phyloP scores from a whole-genome alignment of 2,888 invertebrate species.

The Cheilosia soror region DNA sequence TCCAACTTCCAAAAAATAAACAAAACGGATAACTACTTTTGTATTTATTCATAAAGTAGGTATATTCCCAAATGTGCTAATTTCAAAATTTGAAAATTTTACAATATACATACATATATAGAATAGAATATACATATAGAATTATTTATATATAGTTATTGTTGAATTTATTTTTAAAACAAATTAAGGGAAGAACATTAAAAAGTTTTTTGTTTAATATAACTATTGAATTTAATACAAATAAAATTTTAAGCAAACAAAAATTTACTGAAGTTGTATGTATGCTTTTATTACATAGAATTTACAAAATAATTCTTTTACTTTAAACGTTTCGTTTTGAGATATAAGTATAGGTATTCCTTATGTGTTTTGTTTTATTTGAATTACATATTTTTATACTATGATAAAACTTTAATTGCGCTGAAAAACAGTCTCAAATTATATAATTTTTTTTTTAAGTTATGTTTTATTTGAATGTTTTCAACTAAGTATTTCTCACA shows the following conservation, averaged over 20 bases:
- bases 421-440: slow-evolving; percentile 72
- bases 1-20: slow-evolving; percentile 58
- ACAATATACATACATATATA: slow-evolving; percentile 74
- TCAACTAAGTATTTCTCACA: slow-evolving; percentile 11
- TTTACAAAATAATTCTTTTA: slow-evolving; percentile 44
- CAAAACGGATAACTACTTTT: slow-evolving; percentile 48
- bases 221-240: slow-evolving; percentile 23
- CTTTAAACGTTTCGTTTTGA: slow-evolving; percentile 14
- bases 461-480: slow-evolving; percentile 23
- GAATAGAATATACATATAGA: slow-evolving; percentile 49
- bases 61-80: slow-evolving; percentile 66
- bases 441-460: slow-evolving; percentile 41
- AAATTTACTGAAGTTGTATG: neutral
- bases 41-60: slow-evolving; percentile 59
- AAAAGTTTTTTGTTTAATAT: neutral
- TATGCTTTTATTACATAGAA: slow-evolving; percentile 24
- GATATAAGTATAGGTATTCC: slow-evolving; percentile 45
- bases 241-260: slow-evolving; percentile 13
- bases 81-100: slow-evolving; percentile 70
- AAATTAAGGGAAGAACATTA: slow-evolving; percentile 54
- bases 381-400: slow-evolving; percentile 24
- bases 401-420: slow-evolving; percentile 69
- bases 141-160: slow-evolving; percentile 40
- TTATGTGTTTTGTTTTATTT: slow-evolving; percentile 46
- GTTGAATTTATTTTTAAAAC: slow-evolving; percentile 45